Evolutionary conservation across 2,888 invertebrate genomes (phyloP), one percentile per base, ranked within the genome.

Genomic region (Amphipyra berbera): DNA sequence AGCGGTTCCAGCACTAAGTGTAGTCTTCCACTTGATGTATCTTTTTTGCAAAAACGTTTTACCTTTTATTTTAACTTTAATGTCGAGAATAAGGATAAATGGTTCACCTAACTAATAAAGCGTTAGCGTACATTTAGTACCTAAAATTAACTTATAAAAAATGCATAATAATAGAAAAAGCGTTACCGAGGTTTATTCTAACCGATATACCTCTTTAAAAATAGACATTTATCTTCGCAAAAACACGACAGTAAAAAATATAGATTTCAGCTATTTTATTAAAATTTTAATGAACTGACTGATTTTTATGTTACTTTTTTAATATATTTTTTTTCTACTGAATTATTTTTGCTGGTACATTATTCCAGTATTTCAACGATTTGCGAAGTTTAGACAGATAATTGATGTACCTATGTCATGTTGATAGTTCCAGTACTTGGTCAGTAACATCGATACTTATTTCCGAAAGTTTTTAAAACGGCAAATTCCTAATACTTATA

Each of bases 231-330:
- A 62, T 68, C 6, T 61, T 61, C 74, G 68, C 80, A 76, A 83
- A 88, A 89, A 90, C 76, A 88, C 81, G 87, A 88, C 76, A 86
- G 85, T 92, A 88, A 88, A 93, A 92, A 92, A 93, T 91, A 92
- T 90, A 90, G 77, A 80, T 81, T 73, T 82, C 73, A 82, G 76
- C 78, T 82, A 81, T 75, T 63, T 73, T 33, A 44, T 41, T 54
- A 49, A 33, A 50, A 30, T 76, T 73, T 69, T 60, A 65, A 67
- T 47, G 35, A 65, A 63, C 35, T 35, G 47, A 53, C 33, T 0
- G 47, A n/a, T 44, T 56, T 27, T 21, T 57, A 46, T 1, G 40
- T 15, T 27, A 30, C 21, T 35, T 49, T 53, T 47, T 37, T 15
- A 7, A n/a, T n/a, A n/a, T 44, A 44, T 46, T 55, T 68, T 21